phyloP scores from a whole-genome alignment of 2,797 vertebrate species.

The Mus caroli region DNA sequence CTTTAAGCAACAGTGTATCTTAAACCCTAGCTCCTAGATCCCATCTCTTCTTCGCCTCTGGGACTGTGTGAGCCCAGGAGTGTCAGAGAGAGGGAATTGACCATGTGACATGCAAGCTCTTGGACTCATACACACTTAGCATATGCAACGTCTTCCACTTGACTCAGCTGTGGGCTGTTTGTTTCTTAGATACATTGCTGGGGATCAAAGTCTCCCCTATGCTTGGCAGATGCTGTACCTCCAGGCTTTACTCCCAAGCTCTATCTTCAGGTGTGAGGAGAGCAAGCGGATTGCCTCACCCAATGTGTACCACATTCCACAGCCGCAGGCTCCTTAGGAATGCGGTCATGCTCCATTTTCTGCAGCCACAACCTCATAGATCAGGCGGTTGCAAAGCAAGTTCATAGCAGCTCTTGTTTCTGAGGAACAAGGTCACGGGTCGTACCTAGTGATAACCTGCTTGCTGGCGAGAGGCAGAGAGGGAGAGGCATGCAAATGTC shows the following conservation, averaged over 20 bases:
- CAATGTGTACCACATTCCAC: background rate
- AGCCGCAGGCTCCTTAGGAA: background rate
- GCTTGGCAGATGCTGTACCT: background rate
- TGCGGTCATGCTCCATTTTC: background rate
- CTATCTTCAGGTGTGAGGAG: background rate
- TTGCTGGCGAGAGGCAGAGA: background rate
- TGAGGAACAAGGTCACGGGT: background rate
- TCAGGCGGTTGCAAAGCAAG: no score
- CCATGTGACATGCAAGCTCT: background rate
- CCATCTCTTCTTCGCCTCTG: background rate
- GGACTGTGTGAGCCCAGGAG: background rate
- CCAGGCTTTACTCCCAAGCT: background rate
- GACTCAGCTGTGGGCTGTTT: background rate
- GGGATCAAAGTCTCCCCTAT: background rate
- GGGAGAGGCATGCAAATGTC: fast-evolving
- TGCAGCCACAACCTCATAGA: background rate
- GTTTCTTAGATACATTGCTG: background rate
- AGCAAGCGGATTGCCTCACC: background rate
- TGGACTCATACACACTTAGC: fast-evolving
- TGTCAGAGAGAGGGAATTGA: no score
- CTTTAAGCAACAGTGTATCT: no score
- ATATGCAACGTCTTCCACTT: background rate
- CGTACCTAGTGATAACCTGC: background rate
- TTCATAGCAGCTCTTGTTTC: background rate
- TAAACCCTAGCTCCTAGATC: background rate